Base-by-base conservation (phyloP, 2,888 invertebrate species). In the Cyrtodaria siliqua region DNA sequence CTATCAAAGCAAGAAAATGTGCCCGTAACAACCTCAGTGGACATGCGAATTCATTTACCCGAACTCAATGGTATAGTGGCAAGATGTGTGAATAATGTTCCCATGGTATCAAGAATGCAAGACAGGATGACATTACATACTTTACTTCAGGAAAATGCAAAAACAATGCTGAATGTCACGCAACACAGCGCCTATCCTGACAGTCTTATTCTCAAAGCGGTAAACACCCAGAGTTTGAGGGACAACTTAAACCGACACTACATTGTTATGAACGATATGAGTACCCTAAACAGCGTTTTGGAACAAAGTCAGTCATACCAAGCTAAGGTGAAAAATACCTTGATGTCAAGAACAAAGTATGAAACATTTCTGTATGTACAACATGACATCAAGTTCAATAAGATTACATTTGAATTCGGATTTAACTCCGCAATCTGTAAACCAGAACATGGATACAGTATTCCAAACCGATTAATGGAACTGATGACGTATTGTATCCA, bases 21-120 rank as follows among this genome's bases (percentile, higher is more conserved):
- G 4, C 27, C 62, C 16, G 20, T 62, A 6, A 50, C 27, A 0
- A 50, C 62, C 2, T 38, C 50, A 3, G 52, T 33, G 24, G 62
- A 62, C 33, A 50, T 62, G 50, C 49, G 62, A 40, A 38, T 27
- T 14, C 62, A 62, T 50, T 38, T 62, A 1, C 62, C 50, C 8
- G 24, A 52, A 38, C n/a, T 62, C 14, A 49, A 23, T 1, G 12
- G 38, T n/a, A 23, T 50, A 6, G 29, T 62, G 6, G 50, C 62
- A 0, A 50, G 62, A 9, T 62, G 62, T 26, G 33, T 40, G 2
- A 62, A 62, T 40, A 24, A 29, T 33, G 23, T 62, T 38, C 62
- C 62, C 16, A 8, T 62, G 6, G 33, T 62, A 8, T 33, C 50
- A 6, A 14, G 50, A 2, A 23, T 62, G 16, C 4, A 38, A 29